Evolutionary conservation across 2,888 invertebrate genomes (phyloP).

Genomic region (Zootermopsis nevadensis): DNA sequence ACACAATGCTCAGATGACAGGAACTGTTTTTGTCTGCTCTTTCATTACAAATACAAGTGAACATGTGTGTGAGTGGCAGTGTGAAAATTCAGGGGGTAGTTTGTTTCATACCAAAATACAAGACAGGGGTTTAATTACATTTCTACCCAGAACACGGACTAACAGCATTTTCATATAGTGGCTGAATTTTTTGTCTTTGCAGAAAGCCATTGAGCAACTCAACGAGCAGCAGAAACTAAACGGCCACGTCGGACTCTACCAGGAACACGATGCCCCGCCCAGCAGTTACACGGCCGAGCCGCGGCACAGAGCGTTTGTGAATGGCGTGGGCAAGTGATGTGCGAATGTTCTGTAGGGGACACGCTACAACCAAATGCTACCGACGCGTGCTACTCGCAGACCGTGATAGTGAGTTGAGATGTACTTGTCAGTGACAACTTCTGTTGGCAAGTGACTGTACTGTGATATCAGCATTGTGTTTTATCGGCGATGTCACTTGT

Average conservation of each 20-base stretch:
- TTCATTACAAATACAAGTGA: not conserved
- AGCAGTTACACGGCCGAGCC: slow-evolving; percentile 66
- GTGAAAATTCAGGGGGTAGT: too few species aligned
- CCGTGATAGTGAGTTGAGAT: too few species aligned
- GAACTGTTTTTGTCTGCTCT: not conserved
- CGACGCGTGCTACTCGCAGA: too few species aligned
- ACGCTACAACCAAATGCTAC: not conserved
- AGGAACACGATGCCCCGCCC: slow-evolving; percentile 63
- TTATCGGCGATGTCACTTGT: not conserved
- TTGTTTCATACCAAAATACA: too few species aligned
- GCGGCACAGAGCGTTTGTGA: slow-evolving; percentile 66
- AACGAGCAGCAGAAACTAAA: not conserved
- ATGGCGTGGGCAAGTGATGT: slow-evolving; percentile 55
- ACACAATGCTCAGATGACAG: too few species aligned
- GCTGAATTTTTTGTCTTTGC: not conserved
- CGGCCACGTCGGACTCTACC: slow-evolving; percentile 19
- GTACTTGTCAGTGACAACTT: too few species aligned
- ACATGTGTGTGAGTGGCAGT: too few species aligned
- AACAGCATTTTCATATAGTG: too few species aligned
- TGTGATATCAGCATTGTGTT: not conserved
- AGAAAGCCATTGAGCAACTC: slow-evolving; percentile 34
- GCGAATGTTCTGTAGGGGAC: not conserved
- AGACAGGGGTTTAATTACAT: too few species aligned
- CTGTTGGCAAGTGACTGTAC: not conserved
- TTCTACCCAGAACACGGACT: too few species aligned